Conservation (phyloP, 2,888 invertebrate species). For the Creontiades dilutus region DNA sequence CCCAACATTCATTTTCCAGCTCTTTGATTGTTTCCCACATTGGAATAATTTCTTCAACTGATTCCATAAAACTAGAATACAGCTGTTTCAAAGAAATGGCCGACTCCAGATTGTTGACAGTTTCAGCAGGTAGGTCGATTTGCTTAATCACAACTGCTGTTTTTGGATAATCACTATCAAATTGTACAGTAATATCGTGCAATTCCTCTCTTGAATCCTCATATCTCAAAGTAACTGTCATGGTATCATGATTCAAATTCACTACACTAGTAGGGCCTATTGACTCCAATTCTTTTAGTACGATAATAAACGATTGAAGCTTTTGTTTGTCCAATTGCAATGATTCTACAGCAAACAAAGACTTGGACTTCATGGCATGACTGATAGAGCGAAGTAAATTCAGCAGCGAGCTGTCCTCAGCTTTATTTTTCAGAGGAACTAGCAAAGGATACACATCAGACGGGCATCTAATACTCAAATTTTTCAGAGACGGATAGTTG, state of each 20-base stretch:
- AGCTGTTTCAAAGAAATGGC: slow-evolving; percentile 6
- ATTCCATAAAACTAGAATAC: slow-evolving; percentile 30
- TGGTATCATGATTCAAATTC: slow-evolving; percentile 48
- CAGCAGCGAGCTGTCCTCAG: slow-evolving; percentile 58
- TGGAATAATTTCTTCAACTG: slow-evolving; percentile 59
- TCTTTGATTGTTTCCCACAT: slow-evolving; percentile 56
- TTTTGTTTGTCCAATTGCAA: slow-evolving; percentile 62
- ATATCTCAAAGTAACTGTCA: slow-evolving; percentile 56
- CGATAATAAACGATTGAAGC: slow-evolving; percentile 38
- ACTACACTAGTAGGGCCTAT: not conserved
- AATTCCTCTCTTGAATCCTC: slow-evolving; percentile 36
- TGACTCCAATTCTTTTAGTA: slow-evolving; percentile 43
- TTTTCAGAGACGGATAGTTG: slow-evolving; percentile 43
- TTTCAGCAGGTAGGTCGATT: slow-evolving; percentile 48
- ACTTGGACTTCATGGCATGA: slow-evolving; percentile 54
- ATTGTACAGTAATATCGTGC: slow-evolving; percentile 26
- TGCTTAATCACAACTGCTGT: slow-evolving; percentile 15
- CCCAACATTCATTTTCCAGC: slow-evolving; percentile 65
- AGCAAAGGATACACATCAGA: slow-evolving; percentile 48
- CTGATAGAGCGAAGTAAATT: slow-evolving; percentile 62
- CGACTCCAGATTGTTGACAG: slow-evolving; percentile 1
- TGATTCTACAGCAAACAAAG: slow-evolving; percentile 45
- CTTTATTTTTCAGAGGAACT: slow-evolving; percentile 34
- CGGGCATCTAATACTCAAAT: slow-evolving; percentile 44
- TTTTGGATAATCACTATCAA: slow-evolving; percentile 58